These are phyloP conservation scores for Cryptotis parvus DNA, from an alignment of 2,113 vertebrate genomes.

Conservation along the genomic window DNA sequence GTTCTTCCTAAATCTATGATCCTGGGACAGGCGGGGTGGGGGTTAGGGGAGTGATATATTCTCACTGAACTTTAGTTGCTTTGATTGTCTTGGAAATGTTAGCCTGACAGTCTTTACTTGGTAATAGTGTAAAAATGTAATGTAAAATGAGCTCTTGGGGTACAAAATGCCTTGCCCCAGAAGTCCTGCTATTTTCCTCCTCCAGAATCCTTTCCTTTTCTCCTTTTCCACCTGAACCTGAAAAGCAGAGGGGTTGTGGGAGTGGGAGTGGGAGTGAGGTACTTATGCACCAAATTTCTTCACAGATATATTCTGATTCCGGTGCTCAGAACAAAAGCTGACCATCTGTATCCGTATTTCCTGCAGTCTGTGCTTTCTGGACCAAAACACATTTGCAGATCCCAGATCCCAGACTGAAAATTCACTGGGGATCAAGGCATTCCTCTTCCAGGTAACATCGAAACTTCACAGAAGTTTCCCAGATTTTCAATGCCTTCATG, in stretches of 20 bases:
- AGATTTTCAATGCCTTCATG: background rate
- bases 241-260: background rate
- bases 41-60: background rate
- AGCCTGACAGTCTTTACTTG: background rate
- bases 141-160: background rate
- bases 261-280: background rate
- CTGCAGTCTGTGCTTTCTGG: background rate
- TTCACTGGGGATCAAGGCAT: background rate
- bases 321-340: background rate
- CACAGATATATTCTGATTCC: background rate
- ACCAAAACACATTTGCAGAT: conserved; percentile 19
- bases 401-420: background rate
- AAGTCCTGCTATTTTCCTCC: background rate
- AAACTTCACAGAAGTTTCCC: conserved; percentile 24
- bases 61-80: background rate
- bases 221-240: background rate
- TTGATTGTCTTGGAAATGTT: conserved; percentile 23
- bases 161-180: background rate
- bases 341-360: background rate
- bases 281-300: background rate
- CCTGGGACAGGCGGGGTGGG: background rate
- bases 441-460: background rate
- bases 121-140: background rate
- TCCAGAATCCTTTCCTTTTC: background rate
- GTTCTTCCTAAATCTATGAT: background rate